Percentiles rank a stretch among this genome's conserved stretches.
phyloP scores from a whole-genome alignment of 2,113 vertebrate species.

The Tetrax tetrax region DNA sequence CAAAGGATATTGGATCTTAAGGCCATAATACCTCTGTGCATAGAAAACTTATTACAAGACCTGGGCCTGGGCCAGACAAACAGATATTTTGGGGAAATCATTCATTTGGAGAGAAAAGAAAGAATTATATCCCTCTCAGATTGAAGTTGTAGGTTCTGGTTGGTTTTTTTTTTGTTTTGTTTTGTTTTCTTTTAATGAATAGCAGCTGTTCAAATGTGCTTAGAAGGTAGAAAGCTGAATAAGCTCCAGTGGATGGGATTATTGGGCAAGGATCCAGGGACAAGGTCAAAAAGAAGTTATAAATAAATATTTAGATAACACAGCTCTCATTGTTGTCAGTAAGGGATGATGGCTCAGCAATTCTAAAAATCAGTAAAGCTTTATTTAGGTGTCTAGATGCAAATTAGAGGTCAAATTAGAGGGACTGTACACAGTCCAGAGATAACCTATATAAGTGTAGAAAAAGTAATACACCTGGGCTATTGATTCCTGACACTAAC shows the following conservation, averaged over 20 bases:
- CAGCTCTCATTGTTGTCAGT: not conserved
- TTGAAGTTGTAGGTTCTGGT: not conserved
- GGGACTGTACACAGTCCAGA: not conserved
- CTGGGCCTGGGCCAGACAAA: conserved; percentile 14
- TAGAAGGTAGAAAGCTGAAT: not conserved
- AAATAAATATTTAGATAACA: conserved; percentile 44
- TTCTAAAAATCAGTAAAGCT: conserved; percentile 22
- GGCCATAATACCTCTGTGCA: conserved; percentile 15
- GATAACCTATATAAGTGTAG: not conserved
- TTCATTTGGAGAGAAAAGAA: conserved; percentile 64
- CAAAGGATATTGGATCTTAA: conserved; percentile 58
- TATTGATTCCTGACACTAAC: not conserved
- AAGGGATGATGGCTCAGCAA: not conserved
- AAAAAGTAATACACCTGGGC: not conserved
- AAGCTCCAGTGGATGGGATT: conserved; percentile 11
- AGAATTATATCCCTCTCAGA: conserved; percentile 32
- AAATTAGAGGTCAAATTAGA: not conserved
- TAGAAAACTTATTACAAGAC: conserved; percentile 31
- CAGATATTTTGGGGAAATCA: conserved; percentile 59
- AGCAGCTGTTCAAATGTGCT: conserved; percentile 48
- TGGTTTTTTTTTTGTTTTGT: not conserved
- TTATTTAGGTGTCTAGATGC: not conserved
- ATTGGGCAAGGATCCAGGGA: not conserved
- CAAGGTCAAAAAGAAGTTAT: conserved; percentile 15
- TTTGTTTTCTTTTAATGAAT: conserved; percentile 34